A percentile compares a stretch with the other conserved stretches of the same genome.
phyloP scores from a whole-genome alignment of 2,888 invertebrate genomes.

The Margaritifera margaritifera region DNA sequence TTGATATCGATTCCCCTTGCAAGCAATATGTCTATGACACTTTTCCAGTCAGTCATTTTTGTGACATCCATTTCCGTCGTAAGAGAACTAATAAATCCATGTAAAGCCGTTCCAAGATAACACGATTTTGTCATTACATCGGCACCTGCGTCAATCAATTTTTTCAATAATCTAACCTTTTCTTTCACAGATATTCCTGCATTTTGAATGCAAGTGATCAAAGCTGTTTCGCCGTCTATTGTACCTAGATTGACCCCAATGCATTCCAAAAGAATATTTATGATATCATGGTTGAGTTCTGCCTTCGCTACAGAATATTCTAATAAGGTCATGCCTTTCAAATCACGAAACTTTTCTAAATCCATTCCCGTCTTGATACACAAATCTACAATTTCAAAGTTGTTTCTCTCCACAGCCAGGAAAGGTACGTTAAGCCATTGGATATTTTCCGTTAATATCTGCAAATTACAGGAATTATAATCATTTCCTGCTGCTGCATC shows the following conservation, averaged over 20 bases:
- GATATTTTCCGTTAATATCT: not conserved
- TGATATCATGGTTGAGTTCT: slow-evolving; percentile 1
- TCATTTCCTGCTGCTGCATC: too few species aligned
- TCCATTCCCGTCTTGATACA: slow-evolving; percentile 2
- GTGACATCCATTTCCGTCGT: not conserved
- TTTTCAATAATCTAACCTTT: slow-evolving; percentile 1
- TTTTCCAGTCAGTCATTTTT: not conserved
- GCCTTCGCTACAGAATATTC: not conserved
- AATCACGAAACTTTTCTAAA: slow-evolving; percentile 2
- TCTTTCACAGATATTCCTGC: not conserved
- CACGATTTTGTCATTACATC: not conserved
- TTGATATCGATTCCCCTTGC: not conserved
- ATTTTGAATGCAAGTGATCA: not conserved
- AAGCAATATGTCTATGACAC: not conserved
- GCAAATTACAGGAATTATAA: too few species aligned
- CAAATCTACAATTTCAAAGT: slow-evolving; percentile 3
- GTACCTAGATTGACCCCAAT: not conserved
- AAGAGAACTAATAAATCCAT: not conserved
- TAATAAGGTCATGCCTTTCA: not conserved
- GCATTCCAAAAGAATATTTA: not conserved
- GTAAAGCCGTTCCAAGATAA: not conserved
- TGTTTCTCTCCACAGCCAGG: not conserved
- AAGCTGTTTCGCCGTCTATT: not conserved
- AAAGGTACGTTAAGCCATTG: slow-evolving; percentile 6
- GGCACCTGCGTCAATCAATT: slow-evolving; percentile 1